These are phyloP conservation scores for Thaumatotibia leucotreta DNA, from an alignment of 1,140 invertebrate genomes.

Conservation along the genomic window DNA sequence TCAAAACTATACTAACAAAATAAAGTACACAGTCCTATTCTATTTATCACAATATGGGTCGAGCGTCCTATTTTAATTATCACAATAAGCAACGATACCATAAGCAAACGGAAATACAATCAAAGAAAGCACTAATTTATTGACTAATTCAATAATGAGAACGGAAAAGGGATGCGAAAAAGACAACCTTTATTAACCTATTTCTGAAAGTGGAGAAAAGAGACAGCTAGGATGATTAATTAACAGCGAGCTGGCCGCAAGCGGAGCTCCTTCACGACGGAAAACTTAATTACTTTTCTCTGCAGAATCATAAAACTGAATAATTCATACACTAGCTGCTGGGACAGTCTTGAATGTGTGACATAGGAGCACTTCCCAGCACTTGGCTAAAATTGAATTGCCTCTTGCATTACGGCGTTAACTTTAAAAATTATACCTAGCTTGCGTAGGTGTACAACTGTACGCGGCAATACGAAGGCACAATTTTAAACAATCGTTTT, in stretches of 20 bases:
- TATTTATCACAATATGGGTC: too few relatives aligned
- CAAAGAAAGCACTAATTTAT: conserved; percentile 44
- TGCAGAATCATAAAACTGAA: conserved; percentile 58
- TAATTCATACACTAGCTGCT: conserved; percentile 50
- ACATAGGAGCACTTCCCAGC: conserved; percentile 31
- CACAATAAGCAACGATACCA: not conserved
- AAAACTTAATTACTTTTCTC: conserved; percentile 69
- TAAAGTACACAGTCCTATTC: too few relatives aligned
- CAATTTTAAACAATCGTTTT: too few relatives aligned
- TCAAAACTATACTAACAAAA: too few relatives aligned
- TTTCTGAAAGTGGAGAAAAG: conserved; percentile 52
- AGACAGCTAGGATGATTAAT: conserved; percentile 59
- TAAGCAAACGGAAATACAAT: conserved; percentile 19
- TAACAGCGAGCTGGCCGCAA: conserved; percentile 55
- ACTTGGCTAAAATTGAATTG: conserved; percentile 39
- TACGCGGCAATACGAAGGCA: too few relatives aligned
- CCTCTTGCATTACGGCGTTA: conserved; percentile 25
- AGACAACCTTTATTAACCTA: conserved; percentile 59
- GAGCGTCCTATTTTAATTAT: too few relatives aligned
- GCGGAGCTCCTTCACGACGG: conserved; percentile 39
- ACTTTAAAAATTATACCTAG: conserved; percentile 23
- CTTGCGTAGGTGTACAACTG: too few relatives aligned
- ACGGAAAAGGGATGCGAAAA: conserved; percentile 50
- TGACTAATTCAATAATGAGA: conserved; percentile 55
- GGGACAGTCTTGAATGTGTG: conserved; percentile 40